Conservation (phyloP, 2,888 invertebrate genomes). For the Drosophila paramelanica region DNA sequence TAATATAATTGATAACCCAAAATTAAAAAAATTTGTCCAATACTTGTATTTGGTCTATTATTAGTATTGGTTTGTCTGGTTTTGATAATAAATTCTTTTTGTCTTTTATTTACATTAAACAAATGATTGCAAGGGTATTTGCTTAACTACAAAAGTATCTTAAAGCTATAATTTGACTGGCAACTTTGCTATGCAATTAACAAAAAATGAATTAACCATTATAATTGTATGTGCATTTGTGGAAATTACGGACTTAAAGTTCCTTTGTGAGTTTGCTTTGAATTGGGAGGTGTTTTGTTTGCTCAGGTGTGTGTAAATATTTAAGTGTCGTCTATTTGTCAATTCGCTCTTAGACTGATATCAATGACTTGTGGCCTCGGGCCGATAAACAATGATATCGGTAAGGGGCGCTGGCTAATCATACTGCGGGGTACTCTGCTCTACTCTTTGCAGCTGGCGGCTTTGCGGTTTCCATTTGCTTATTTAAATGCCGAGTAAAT, state of each 20-base stretch:
- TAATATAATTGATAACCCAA: no score
- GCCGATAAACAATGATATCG: conserved; percentile 20
- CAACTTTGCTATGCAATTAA: background rate
- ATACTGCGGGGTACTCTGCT: conserved; percentile 13
- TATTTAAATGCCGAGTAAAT: conserved; percentile 20
- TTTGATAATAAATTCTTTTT: no score
- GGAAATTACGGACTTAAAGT: background rate
- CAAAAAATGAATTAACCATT: conserved; percentile 16
- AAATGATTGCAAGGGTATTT: no score
- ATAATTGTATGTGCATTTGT: background rate
- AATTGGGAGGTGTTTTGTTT: conserved; percentile 10
- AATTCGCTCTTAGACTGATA: conserved; percentile 46
- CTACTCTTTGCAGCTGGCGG: conserved; percentile 23
- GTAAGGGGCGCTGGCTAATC: conserved; percentile 20
- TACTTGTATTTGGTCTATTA: no score
- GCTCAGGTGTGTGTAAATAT: conserved; percentile 53
- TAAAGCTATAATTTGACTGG: no score
- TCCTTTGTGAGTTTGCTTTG: background rate
- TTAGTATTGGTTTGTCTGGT: no score
- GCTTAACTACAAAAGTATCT: no score
- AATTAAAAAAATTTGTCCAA: no score
- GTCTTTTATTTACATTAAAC: no score
- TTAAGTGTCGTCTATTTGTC: conserved; percentile 50
- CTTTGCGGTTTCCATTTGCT: conserved; percentile 39
- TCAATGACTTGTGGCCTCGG: conserved; percentile 51